Conservation (phyloP, 2,797 vertebrate species). For the Dendrocincla fuliginosa region DNA sequence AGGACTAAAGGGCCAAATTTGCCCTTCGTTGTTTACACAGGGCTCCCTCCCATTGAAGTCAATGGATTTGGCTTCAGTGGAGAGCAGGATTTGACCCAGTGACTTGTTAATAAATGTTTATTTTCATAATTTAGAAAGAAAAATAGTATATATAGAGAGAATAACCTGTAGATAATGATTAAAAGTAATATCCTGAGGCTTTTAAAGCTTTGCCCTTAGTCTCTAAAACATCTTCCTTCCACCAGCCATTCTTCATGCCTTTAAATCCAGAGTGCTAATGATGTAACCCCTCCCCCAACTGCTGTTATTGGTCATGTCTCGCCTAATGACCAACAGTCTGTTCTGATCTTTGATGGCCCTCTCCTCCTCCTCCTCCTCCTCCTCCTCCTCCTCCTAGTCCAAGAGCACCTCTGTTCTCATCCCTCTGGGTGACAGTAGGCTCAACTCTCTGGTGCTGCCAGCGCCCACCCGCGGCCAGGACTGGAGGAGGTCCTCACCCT, state of each 20-base stretch:
- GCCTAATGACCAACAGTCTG: neutral
- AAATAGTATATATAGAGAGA: constrained; percentile 55
- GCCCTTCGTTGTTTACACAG: constrained; percentile 30
- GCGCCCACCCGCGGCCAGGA: fast-evolving
- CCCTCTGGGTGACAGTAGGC: neutral
- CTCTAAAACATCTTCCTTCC: neutral
- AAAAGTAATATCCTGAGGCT: constrained; percentile 31
- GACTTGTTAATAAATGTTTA: constrained; percentile 71
- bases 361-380: neutral
- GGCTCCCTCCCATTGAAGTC: constrained; percentile 27
- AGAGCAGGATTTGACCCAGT: constrained; percentile 43
- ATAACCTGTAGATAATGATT: constrained; percentile 54
- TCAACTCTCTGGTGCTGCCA: neutral
- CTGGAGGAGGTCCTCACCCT: neutral
- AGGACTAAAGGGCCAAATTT: constrained; percentile 55
- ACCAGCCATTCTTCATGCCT: constrained; percentile 45
- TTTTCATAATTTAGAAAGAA: constrained; percentile 69
- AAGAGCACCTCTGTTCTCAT: neutral
- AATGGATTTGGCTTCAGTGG: constrained; percentile 18
- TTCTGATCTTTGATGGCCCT: neutral
- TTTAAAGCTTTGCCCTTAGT: constrained; percentile 24
- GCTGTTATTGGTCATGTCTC: neutral
- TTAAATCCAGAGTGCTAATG: neutral
- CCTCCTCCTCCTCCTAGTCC: neutral
- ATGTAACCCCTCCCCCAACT: neutral